Evolutionary conservation across 2,888 invertebrate species (phyloP), one percentile per base, ranked within the genome.

Genomic region (Drosophila rubida): DNA sequence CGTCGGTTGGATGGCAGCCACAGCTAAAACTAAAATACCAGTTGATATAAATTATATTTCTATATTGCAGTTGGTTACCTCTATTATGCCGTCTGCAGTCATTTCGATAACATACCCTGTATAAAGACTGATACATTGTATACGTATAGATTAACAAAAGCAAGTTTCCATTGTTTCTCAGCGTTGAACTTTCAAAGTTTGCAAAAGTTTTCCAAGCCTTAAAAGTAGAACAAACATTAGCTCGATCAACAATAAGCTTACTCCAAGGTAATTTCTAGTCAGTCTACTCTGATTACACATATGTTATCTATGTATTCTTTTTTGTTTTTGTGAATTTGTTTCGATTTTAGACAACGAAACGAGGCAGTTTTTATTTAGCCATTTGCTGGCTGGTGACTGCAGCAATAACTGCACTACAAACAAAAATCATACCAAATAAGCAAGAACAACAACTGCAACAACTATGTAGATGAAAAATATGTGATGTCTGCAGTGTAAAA

Each of bases 21-120:
- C 41, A 73, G 59, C 44, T 55, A 70, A 82, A 71, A 79, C 74
- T 79, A 69, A 79, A 73, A 78, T 70, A 57, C 45, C 75, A 69
- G 68, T 75, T 75, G 65, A 86, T 83, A 81, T 83, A 87, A 84
- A 69, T 84, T 81, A 81, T 76, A 78, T 80, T 84, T 73, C 62
- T 76, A 49, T 66, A 76, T 65, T 62, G 74, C 74, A 58, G 59
- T 79, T 76, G 73, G 73, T 54, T 76, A 68, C 70, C 70, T 54
- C 49, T 55, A 19, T 54, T 35, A 32, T 42, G 16, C 54, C 51
- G 41, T 54, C 19, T 41, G 37, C 22, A 14, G 30, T 46, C 51
- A 30, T 62, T 50, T 74, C 41, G 41, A 5, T 48, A 23, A 19
- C n/a, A 55, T 55, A 45, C 45, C 55, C 45, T 46, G 8, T n/a